Evolutionary conservation across 2,113 vertebrate species (phyloP).

Genomic region (Martes martes): DNA sequence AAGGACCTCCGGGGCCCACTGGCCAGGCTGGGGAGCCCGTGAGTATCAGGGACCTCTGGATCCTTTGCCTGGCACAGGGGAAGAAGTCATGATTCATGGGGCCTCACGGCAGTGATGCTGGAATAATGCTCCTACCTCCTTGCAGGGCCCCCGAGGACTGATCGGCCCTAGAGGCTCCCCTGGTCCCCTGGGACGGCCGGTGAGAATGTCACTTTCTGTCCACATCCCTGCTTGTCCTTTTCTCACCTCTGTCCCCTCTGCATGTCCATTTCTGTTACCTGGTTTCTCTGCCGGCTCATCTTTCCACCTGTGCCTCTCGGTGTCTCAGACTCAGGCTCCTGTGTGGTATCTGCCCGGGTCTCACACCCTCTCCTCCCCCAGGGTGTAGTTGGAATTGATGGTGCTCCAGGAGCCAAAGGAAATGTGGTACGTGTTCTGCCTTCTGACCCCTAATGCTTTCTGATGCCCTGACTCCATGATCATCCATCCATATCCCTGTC

Average conservation of each 20-base stretch:
- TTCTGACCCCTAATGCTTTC: not conserved
- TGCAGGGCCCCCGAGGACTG: conserved; percentile 89
- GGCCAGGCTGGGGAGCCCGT: conserved; percentile 94
- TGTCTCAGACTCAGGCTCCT: not conserved
- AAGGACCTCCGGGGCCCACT: conserved; percentile 88
- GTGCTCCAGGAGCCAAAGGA: conserved; percentile 89
- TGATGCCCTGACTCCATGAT: not conserved
- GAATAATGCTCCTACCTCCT: not conserved
- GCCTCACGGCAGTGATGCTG: not conserved
- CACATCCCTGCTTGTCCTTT: accelerated
- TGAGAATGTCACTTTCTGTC: conserved; percentile 57
- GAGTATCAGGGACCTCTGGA: conserved; percentile 75
- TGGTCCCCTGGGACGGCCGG: conserved; percentile 86
- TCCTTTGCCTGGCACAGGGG: not conserved
- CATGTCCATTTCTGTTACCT: not conserved
- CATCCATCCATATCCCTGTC: not conserved
- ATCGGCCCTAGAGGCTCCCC: conserved; percentile 87
- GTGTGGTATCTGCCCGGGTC: accelerated
- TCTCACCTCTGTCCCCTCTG: not conserved
- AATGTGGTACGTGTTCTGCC: conserved; percentile 83
- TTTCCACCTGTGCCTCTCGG: not conserved
- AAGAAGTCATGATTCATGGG: not conserved
- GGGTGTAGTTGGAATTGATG: conserved; percentile 89
- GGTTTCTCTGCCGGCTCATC: accelerated
- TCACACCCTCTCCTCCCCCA: conserved; percentile 64